Percentiles rank a stretch among this genome's conserved stretches.
Conservation (phyloP, 2,113 vertebrate species). For the pig (Sus scrofa) region DNA sequence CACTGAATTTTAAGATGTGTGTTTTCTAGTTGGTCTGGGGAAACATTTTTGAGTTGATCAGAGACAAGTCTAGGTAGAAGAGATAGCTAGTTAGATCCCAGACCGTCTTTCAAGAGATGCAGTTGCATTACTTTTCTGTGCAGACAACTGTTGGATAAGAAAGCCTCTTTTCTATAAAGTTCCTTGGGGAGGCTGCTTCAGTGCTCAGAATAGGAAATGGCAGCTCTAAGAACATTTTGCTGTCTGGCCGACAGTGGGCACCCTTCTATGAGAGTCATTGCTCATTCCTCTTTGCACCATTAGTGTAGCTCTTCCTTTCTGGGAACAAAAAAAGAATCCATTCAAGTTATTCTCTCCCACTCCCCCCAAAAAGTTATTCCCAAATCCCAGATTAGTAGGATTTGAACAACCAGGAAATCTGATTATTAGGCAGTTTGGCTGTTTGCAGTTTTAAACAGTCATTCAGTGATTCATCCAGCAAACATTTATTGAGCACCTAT, state of each 20-base stretch:
- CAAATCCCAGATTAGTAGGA: not conserved
- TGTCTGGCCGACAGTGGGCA: fast-evolving
- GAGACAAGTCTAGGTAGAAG: not conserved
- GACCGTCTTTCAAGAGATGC: not conserved
- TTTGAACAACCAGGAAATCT: not conserved
- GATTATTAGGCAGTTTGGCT: not conserved
- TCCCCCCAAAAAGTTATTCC: not conserved
- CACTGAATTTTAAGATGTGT: not conserved
- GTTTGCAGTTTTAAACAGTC: not conserved
- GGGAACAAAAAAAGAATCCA: not conserved
- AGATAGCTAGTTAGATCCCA: not conserved
- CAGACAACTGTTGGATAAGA: not conserved
- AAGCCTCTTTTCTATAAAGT: not conserved
- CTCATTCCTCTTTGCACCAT: not conserved
- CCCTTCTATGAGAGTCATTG: fast-evolving
- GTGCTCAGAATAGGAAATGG: no score
- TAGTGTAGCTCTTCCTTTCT: not conserved
- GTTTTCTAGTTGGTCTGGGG: not conserved
- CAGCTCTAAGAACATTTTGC: fast-evolving
- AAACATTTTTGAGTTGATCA: not conserved
- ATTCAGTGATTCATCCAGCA: not conserved
- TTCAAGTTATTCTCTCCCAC: not conserved
- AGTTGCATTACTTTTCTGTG: not conserved
- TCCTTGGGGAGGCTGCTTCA: no score
- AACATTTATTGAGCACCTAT: not conserved